Percentiles rank a stretch among this genome's conserved stretches.
Conservation (phyloP, 2,797 vertebrate species). For the Gymnothorax javanicus region DNA sequence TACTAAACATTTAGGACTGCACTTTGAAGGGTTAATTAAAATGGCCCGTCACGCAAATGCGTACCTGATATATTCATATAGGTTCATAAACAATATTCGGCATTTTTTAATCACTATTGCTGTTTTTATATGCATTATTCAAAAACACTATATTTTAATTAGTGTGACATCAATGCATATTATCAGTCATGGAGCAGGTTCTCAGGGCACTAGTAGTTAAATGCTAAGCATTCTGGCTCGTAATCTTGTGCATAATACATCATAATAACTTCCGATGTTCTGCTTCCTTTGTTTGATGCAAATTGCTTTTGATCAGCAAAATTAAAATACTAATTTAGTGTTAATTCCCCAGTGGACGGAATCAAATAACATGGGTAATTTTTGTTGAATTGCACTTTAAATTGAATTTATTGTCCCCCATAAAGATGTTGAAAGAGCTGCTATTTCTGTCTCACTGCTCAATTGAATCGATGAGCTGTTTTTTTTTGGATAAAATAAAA, state of each 20-base stretch:
- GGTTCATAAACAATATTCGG: not conserved
- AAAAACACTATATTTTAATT: not conserved
- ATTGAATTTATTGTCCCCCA: not conserved
- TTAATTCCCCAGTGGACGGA: not conserved
- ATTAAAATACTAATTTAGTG: constrained; percentile 16
- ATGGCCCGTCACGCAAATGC: not conserved
- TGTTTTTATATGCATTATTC: not conserved
- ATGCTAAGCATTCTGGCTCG: not conserved
- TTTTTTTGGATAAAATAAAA: not conserved
- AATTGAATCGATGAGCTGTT: not conserved
- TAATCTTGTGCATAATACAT: not conserved
- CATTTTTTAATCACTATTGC: not conserved
- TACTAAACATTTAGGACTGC: too few relatives aligned
- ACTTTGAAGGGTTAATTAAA: not conserved
- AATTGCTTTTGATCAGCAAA: constrained; percentile 14
- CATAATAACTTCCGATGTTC: not conserved
- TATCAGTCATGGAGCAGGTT: not conserved
- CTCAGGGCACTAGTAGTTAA: not conserved
- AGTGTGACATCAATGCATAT: not conserved
- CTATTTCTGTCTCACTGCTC: not conserved
- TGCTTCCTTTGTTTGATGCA: constrained; percentile 10
- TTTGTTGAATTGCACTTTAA: not conserved
- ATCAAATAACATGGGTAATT: not conserved
- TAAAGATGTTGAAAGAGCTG: not conserved
- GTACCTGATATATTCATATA: not conserved